Evolutionary conservation across 2,797 vertebrate species (phyloP).

Genomic region (Telmatherina bonti): DNA sequence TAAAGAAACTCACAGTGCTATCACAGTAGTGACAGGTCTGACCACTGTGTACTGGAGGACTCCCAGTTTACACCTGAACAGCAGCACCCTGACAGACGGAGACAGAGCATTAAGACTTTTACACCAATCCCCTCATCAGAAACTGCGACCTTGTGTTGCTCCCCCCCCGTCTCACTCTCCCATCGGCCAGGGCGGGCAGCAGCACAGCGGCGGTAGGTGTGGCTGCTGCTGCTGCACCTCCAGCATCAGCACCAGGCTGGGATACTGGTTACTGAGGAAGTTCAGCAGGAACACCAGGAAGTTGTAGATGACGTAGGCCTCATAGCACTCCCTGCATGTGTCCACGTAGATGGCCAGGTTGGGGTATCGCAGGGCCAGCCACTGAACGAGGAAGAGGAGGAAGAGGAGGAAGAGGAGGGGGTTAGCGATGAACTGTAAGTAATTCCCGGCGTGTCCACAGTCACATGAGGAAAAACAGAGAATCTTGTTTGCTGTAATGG

Average conservation of each 20-base stretch:
- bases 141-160: neutral
- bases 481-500: neutral
- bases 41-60: slow-evolving; percentile 97
- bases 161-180: slow-evolving; percentile 89
- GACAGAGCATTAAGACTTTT: neutral
- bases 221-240: slow-evolving; percentile 96
- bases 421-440: neutral
- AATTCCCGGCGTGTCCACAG: neutral
- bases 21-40: slow-evolving; percentile 92
- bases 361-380: slow-evolving; percentile 94
- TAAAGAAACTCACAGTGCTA: slow-evolving; percentile 89
- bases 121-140: slow-evolving; percentile 14
- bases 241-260: slow-evolving; percentile 92
- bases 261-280: slow-evolving; percentile 93
- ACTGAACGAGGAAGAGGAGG: slow-evolving; percentile 78
- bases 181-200: slow-evolving; percentile 95
- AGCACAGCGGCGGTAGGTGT: slow-evolving; percentile 94
- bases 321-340: slow-evolving; percentile 97
- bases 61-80: slow-evolving; percentile 95
- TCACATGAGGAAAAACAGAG: neutral
- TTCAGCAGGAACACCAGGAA: slow-evolving; percentile 97
- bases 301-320: slow-evolving; percentile 98
- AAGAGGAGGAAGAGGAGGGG: neutral
- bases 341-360: slow-evolving; percentile 96
- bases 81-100: slow-evolving; percentile 85